Percentiles rank a stretch among this genome's conserved stretches.
These are phyloP conservation scores for Papilio polytes DNA, from an alignment of 1,140 invertebrate species.

Conservation along the genomic window DNA sequence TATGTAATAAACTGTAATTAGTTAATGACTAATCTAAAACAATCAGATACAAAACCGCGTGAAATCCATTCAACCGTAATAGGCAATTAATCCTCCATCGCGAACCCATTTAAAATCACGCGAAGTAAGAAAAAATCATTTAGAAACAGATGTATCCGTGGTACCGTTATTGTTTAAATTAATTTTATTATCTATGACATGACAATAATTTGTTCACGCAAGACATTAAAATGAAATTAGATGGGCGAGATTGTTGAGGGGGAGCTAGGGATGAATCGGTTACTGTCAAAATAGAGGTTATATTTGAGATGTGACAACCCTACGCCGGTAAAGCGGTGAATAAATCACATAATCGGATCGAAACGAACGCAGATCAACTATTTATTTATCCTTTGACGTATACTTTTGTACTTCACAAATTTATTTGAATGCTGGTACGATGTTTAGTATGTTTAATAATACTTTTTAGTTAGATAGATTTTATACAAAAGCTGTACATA, in stretches of 20 bases:
- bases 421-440: background rate
- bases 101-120: slow-evolving; percentile 74
- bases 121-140: slow-evolving; percentile 62
- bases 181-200: slow-evolving; percentile 73
- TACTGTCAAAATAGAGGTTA: slow-evolving; percentile 73
- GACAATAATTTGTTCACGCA: slow-evolving; percentile 79
- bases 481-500: background rate
- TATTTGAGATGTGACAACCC: slow-evolving; percentile 62
- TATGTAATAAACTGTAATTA: slow-evolving; percentile 15
- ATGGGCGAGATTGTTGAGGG: slow-evolving; percentile 54
- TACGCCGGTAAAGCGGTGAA: slow-evolving; percentile 54
- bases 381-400: slow-evolving; percentile 35
- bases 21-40: background rate
- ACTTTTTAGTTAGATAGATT: background rate
- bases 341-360: slow-evolving; percentile 74
- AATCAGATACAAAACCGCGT: slow-evolving; percentile 53
- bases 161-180: slow-evolving; percentile 69
- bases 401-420: background rate
- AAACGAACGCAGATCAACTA: slow-evolving; percentile 42
- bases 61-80: slow-evolving; percentile 62
- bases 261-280: slow-evolving; percentile 59
- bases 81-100: slow-evolving; percentile 55
- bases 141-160: slow-evolving; percentile 69
- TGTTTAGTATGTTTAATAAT: background rate
- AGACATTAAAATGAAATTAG: slow-evolving; percentile 77